Evolutionary conservation across 2,888 invertebrate species (phyloP).

Genomic region (Fragum sueziense): DNA sequence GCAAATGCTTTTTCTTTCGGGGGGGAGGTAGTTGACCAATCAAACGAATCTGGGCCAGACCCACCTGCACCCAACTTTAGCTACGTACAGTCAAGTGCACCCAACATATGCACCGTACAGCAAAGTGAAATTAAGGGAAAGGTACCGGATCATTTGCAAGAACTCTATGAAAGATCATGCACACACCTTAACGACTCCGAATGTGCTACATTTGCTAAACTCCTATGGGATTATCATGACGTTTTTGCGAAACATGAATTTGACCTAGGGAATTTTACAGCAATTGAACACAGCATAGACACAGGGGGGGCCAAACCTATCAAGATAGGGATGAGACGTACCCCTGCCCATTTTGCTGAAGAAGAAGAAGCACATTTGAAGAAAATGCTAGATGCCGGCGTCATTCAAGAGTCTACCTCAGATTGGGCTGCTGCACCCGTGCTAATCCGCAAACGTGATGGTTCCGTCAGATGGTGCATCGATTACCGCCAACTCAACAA

Average conservation of each 20-base stretch:
- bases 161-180: slow-evolving; percentile 12
- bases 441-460: neutral
- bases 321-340: neutral
- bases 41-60: neutral
- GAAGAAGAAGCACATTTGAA: neutral
- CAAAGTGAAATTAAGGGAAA: too few relatives aligned
- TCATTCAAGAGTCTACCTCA: slow-evolving; percentile 45
- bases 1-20: too few relatives aligned
- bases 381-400: slow-evolving; percentile 32
- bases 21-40: too few relatives aligned
- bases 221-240: too few relatives aligned
- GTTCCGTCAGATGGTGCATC: neutral
- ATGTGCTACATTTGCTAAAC: too few relatives aligned
- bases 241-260: slow-evolving; percentile 17
- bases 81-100: neutral
- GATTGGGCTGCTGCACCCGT: slow-evolving; percentile 29
- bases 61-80: neutral
- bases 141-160: slow-evolving; percentile 31
- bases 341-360: neutral
- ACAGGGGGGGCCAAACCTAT: slow-evolving; percentile 5
- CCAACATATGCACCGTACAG: too few relatives aligned
- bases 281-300: neutral
- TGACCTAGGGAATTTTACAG: slow-evolving; percentile 10
- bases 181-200: too few relatives aligned
- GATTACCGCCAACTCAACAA: slow-evolving; percentile 37